Conservation (phyloP, 2,888 invertebrate species). For the Neocrepidodera transversa region DNA sequence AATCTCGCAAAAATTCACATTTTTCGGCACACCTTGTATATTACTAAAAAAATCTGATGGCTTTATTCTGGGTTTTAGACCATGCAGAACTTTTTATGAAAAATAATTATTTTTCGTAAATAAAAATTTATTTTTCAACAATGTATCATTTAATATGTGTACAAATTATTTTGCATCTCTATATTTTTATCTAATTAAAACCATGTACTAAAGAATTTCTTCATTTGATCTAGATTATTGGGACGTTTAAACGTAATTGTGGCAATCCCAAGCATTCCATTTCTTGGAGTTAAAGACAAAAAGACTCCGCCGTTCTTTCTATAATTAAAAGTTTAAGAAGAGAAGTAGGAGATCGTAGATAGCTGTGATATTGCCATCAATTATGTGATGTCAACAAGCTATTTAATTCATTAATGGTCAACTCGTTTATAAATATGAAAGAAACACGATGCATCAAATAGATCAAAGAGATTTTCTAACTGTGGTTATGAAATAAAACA, state of each 20-base stretch:
- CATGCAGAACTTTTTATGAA: too few relatives aligned
- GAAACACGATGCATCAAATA: slow-evolving; percentile 3
- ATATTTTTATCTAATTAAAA: too few relatives aligned
- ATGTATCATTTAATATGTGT: too few relatives aligned
- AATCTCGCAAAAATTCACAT: too few relatives aligned
- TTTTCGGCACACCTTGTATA: too few relatives aligned
- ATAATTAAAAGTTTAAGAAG: slow-evolving; percentile 13
- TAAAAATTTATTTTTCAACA: too few relatives aligned
- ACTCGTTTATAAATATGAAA: slow-evolving; percentile 14
- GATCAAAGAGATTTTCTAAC: slow-evolving; percentile 13
- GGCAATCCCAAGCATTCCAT: background rate
- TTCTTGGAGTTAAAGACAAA: background rate
- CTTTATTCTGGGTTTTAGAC: too few relatives aligned
- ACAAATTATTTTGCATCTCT: too few relatives aligned
- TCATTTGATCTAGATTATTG: background rate
- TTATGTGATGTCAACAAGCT: slow-evolving; percentile 16
- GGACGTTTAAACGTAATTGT: slow-evolving; percentile 2
- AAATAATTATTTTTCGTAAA: too few relatives aligned
- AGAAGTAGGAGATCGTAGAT: slow-evolving; percentile 13
- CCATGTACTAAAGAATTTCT: too few relatives aligned
- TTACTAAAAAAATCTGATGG: too few relatives aligned
- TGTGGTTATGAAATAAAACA: slow-evolving; percentile 5
- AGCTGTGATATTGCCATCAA: slow-evolving; percentile 14
- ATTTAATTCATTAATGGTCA: slow-evolving; percentile 10
- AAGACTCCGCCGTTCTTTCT: background rate